Conservation (phyloP, 2,113 vertebrate genomes). For the Sinocyclocheilus rhinocerous region DNA sequence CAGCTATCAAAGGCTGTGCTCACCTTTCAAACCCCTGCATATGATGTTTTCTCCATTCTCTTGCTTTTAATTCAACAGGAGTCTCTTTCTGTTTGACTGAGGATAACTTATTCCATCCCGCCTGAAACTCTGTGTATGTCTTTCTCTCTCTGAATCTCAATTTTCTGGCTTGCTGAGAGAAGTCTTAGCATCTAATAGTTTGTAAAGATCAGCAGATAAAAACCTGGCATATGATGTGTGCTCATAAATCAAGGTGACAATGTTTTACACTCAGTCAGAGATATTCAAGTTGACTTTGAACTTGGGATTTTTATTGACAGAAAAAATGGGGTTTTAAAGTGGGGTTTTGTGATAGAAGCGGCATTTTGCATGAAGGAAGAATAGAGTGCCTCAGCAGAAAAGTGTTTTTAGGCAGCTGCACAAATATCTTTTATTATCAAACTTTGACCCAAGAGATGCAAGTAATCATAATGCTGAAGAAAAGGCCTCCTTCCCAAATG, state of each 20-base stretch:
- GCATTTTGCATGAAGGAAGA: neutral
- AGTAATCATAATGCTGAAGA: slow-evolving; percentile 14
- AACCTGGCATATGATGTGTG: neutral
- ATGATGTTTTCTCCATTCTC: slow-evolving; percentile 1
- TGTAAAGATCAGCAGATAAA: slow-evolving; percentile 5
- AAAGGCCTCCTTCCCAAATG: neutral
- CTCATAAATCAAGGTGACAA: slow-evolving; percentile 16
- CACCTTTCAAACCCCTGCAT: slow-evolving; percentile 19
- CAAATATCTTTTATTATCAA: neutral
- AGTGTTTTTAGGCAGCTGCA: neutral
- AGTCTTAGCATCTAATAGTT: neutral
- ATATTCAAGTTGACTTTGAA: neutral
- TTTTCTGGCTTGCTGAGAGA: neutral
- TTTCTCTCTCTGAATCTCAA: neutral
- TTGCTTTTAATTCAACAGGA: slow-evolving; percentile 5
- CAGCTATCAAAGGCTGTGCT: slow-evolving; percentile 22
- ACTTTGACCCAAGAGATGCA: neutral
- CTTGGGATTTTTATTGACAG: neutral
- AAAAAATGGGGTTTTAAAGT: neutral
- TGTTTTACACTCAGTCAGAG: neutral
- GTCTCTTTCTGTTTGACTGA: slow-evolving; percentile 13
- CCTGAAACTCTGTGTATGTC: neutral
- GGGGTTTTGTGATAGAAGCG: neutral
- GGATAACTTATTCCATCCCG: slow-evolving; percentile 18
- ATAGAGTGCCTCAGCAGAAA: neutral